Conservation (phyloP, 2,888 invertebrate genomes). For the Allophyes oxyacanthae region DNA sequence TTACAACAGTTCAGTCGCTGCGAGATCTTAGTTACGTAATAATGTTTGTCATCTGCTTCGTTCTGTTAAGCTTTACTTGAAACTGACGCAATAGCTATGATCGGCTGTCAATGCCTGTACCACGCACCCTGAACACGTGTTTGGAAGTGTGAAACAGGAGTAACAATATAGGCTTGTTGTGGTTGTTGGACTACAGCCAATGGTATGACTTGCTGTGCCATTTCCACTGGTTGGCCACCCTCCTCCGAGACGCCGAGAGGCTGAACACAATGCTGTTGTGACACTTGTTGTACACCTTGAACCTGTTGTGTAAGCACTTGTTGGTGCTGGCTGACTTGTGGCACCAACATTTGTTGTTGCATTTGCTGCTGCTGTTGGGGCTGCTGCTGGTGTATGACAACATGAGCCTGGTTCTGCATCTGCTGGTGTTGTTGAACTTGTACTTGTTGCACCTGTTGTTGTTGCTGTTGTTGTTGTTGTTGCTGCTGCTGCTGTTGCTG, state of each 20-base stretch:
- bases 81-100: slow-evolving; percentile 43
- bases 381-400: slow-evolving; percentile 82
- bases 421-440: slow-evolving; percentile 84
- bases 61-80: slow-evolving; percentile 50
- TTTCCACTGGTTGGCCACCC: slow-evolving; percentile 88
- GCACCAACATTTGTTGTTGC: slow-evolving; percentile 87
- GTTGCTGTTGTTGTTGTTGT: slow-evolving; percentile 79
- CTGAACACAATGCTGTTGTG: slow-evolving; percentile 86
- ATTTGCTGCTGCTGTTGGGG: slow-evolving; percentile 75
- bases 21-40: slow-evolving; percentile 70
- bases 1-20: slow-evolving; percentile 66
- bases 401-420: slow-evolving; percentile 81
- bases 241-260: slow-evolving; percentile 85
- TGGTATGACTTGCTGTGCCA: slow-evolving; percentile 91
- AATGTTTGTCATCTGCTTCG: slow-evolving; percentile 54
- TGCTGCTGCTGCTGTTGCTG: slow-evolving; percentile 78
- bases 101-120: slow-evolving; percentile 85
- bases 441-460: slow-evolving; percentile 81
- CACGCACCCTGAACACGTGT: slow-evolving; percentile 90
- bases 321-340: slow-evolving; percentile 87
- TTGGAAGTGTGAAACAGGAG: slow-evolving; percentile 91
- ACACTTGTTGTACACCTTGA: slow-evolving; percentile 81
- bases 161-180: slow-evolving; percentile 91
- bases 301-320: slow-evolving; percentile 83
- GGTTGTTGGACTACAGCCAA: slow-evolving; percentile 90